A percentile compares a stretch with the other conserved stretches of the same genome.
These are phyloP conservation scores for Nymphicus hollandicus DNA, from an alignment of 2,113 vertebrate genomes.

Conservation along the genomic window DNA sequence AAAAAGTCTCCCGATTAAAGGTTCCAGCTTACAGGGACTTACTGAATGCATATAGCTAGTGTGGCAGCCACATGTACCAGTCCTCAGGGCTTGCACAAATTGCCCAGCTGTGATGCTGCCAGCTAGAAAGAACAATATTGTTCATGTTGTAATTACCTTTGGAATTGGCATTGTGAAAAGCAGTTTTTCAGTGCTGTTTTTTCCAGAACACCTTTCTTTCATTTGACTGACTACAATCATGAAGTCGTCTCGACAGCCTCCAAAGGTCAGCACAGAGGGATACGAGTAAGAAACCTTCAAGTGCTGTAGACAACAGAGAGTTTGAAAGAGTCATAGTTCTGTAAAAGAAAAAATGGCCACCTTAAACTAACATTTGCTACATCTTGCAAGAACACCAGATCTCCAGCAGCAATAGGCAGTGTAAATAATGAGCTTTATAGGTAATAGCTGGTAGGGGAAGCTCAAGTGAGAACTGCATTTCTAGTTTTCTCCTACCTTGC, in stretches of 20 bases:
- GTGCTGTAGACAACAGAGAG: constrained; percentile 71
- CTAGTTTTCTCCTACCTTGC: neutral
- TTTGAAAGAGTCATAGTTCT: constrained; percentile 9
- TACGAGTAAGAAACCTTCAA: constrained; percentile 79
- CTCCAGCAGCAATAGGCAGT: neutral
- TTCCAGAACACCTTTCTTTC: constrained; percentile 77
- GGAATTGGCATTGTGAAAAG: constrained; percentile 84
- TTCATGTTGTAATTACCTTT: constrained; percentile 74
- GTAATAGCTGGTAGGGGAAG: neutral
- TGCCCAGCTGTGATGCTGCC: neutral
- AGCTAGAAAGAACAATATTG: neutral
- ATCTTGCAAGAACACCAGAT: neutral
- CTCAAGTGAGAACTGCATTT: neutral
- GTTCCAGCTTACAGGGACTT: neutral
- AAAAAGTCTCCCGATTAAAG: neutral
- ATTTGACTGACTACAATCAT: constrained; percentile 85
- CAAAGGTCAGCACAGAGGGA: constrained; percentile 85
- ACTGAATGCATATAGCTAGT: neutral
- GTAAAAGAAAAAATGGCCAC: neutral
- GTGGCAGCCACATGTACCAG: neutral
- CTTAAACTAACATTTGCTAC: neutral
- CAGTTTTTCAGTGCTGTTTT: constrained; percentile 83
- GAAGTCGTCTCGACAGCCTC: constrained; percentile 86
- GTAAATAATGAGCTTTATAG: neutral
- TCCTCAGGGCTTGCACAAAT: neutral